Evolutionary conservation across 92 coral and sea anemone species (phyloP).

Genomic region (Siderastrea radians): DNA sequence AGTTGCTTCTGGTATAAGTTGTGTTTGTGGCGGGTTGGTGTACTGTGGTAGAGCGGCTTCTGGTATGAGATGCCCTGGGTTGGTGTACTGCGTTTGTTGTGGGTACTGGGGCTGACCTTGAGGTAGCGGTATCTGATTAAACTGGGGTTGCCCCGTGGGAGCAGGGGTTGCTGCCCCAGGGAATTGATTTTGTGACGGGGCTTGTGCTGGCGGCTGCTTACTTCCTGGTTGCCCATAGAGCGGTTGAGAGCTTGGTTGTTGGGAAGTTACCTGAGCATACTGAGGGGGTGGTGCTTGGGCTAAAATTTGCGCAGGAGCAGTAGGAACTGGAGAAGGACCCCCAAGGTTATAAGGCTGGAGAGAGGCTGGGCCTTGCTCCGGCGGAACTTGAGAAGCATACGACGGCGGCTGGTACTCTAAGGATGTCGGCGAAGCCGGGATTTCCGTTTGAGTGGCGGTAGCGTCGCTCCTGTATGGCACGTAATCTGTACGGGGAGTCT

Average conservation of each 20-base stretch:
- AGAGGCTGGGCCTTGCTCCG: constrained; percentile 62
- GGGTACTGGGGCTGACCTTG: constrained; percentile 61
- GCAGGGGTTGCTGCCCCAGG: constrained; percentile 40
- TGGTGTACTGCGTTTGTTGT: constrained; percentile 54
- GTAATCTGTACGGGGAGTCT: constrained; percentile 32
- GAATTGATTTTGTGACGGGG: constrained; percentile 35
- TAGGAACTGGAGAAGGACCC: constrained; percentile 44
- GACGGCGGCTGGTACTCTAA: constrained; percentile 64
- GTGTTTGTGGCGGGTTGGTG: constrained; percentile 19
- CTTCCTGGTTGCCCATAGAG: constrained; percentile 67
- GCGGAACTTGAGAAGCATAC: constrained; percentile 71
- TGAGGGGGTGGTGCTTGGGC: constrained; percentile 66
- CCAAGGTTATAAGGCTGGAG: constrained; percentile 57
- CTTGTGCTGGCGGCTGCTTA: constrained; percentile 68
- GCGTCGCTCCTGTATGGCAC: constrained; percentile 55
- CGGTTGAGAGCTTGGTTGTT: constrained; percentile 39
- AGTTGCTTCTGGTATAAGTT: constrained; percentile 10
- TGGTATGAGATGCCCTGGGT: constrained; percentile 26
- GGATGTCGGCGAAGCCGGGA: constrained; percentile 31
- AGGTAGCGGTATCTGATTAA: constrained; percentile 55
- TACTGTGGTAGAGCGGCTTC: constrained; percentile 38
- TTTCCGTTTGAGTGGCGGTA: constrained; percentile 45
- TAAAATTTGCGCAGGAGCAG: constrained; percentile 58
- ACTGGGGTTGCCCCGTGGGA: constrained; percentile 39
- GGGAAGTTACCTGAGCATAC: constrained; percentile 71